Percentiles rank a stretch among this genome's conserved stretches.
Evolutionary conservation across 2,888 invertebrate genomes (phyloP).

Genomic region (Hyalella azteca): DNA sequence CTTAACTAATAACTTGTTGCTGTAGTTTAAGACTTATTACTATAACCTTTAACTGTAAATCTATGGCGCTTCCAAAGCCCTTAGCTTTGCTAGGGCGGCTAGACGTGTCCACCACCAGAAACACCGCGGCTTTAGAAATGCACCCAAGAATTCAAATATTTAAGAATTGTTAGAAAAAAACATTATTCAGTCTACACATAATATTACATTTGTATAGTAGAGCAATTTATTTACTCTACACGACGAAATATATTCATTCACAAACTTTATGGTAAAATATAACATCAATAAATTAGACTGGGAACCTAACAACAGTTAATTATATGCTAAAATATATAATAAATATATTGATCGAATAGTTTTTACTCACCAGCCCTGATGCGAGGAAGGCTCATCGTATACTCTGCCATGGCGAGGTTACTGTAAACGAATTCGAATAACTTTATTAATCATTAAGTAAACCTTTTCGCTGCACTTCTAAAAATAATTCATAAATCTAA

Average conservation of each 20-base stretch:
- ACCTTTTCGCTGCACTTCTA: no score
- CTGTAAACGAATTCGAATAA: no score
- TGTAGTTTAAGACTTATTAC: no score
- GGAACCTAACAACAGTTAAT: background rate
- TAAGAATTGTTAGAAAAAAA: background rate
- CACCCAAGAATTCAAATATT: no score
- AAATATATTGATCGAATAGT: background rate
- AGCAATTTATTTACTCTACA: background rate
- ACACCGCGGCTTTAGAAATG: no score
- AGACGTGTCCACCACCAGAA: no score
- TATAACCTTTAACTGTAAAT: no score
- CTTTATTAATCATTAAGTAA: no score
- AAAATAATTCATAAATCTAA: no score
- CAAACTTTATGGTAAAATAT: background rate
- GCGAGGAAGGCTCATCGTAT: conserved; percentile 16
- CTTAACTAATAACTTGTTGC: no score
- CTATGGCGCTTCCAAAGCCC: no score
- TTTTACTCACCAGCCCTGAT: conserved; percentile 9
- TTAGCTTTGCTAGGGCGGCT: no score
- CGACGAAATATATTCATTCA: background rate
- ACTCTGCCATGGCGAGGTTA: background rate
- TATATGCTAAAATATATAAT: background rate
- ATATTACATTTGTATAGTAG: background rate
- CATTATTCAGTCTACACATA: background rate
- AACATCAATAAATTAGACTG: background rate